Evolutionary conservation across 2,888 invertebrate species (phyloP).

Genomic region (Eubasilissa splendida): DNA sequence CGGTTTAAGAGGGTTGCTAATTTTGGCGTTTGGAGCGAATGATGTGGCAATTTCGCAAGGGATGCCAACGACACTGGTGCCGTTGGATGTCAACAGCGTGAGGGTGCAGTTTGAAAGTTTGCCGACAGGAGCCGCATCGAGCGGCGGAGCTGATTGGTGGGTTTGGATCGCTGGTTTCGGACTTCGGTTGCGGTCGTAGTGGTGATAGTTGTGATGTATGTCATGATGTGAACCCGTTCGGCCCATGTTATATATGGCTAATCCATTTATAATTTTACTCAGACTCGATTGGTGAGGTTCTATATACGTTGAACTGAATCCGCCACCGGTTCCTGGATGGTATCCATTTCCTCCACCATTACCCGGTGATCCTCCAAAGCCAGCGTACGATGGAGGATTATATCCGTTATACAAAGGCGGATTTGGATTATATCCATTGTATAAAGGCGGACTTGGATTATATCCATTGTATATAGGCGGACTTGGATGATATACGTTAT

Average conservation of each 20-base stretch:
- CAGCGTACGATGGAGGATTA: background rate
- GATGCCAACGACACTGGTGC: slow-evolving; percentile 69
- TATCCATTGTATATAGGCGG: slow-evolving; percentile 38
- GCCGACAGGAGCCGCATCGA: slow-evolving; percentile 64
- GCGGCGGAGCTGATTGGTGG: slow-evolving; percentile 57
- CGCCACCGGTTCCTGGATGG: slow-evolving; percentile 19
- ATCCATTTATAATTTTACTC: slow-evolving; percentile 47
- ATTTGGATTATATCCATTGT: slow-evolving; percentile 37
- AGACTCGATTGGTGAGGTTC: slow-evolving; percentile 34
- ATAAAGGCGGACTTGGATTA: slow-evolving; percentile 5
- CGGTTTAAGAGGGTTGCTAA: background rate
- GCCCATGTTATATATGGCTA: slow-evolving; percentile 48
- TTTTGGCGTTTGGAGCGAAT: slow-evolving; percentile 68
- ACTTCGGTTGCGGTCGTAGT: slow-evolving; percentile 62
- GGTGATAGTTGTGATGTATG: slow-evolving; percentile 1
- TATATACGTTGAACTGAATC: slow-evolving; percentile 42
- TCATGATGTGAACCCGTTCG: slow-evolving; percentile 24
- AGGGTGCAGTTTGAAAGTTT: slow-evolving; percentile 70
- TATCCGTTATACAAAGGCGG: slow-evolving; percentile 55
- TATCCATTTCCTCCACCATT: background rate
- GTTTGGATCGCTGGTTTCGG: slow-evolving; percentile 59
- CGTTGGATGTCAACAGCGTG: slow-evolving; percentile 65
- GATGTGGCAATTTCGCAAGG: slow-evolving; percentile 72
- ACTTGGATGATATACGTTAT: background rate
- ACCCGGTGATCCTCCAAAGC: background rate